These are phyloP conservation scores for Salmo trutta DNA, from an alignment of 2,797 vertebrate species.

Conservation along the genomic window DNA sequence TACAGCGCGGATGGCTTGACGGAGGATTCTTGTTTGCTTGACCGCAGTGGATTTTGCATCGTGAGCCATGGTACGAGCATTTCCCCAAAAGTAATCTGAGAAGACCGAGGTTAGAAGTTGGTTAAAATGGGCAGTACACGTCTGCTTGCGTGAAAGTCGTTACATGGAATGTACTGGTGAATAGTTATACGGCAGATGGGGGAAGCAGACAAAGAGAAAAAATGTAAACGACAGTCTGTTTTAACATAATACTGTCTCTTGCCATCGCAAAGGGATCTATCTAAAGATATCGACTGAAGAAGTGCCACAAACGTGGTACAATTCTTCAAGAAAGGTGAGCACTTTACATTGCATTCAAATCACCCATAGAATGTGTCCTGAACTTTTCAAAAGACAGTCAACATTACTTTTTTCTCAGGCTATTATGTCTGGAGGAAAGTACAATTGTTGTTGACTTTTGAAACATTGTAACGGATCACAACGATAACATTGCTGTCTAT, in stretches of 20 bases:
- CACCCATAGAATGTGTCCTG: neutral
- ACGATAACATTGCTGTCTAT: neutral
- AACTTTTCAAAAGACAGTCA: neutral
- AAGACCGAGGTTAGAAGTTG: neutral
- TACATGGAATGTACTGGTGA: neutral
- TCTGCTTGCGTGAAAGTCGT: neutral
- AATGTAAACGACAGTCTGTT: neutral
- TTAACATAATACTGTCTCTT: neutral
- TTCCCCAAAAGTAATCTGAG: too few species aligned
- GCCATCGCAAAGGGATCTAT: neutral
- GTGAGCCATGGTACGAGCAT: neutral
- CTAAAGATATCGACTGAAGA: neutral
- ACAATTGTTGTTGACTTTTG: neutral
- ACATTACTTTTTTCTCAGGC: neutral
- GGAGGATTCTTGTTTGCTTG: too few species aligned
- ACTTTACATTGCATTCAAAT: neutral
- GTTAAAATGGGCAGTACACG: neutral
- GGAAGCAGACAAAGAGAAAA: neutral
- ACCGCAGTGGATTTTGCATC: too few species aligned
- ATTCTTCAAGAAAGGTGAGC: conserved; percentile 11
- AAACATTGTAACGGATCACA: neutral
- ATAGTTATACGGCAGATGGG: neutral
- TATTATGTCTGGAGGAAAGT: neutral
- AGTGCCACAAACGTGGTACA: neutral
- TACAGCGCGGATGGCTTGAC: too few species aligned